Percentiles rank a stretch among this genome's conserved stretches.
phyloP scores from a whole-genome alignment of 2,797 vertebrate species.

The Mormyrus hasselquistii region DNA sequence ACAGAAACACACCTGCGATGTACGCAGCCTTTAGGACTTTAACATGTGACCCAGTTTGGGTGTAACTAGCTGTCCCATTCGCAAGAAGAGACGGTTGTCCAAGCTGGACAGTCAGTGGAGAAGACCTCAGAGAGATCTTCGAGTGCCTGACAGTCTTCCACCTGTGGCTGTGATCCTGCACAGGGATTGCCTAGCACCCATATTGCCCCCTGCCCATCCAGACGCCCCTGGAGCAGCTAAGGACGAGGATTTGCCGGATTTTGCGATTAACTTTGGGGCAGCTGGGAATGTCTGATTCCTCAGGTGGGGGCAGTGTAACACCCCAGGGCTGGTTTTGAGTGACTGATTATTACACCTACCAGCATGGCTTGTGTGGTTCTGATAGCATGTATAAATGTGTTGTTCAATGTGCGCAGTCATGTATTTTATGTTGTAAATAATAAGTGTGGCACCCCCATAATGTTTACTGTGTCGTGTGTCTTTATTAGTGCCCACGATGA shows the following conservation, averaged over 20 bases:
- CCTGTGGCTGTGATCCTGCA: neutral
- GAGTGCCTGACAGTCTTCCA: neutral
- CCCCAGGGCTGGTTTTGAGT: neutral
- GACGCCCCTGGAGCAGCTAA: neutral
- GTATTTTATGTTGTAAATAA: neutral
- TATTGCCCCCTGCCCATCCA: neutral
- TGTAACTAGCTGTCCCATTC: neutral
- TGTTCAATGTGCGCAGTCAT: neutral
- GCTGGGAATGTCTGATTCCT: neutral
- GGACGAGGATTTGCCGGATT: neutral
- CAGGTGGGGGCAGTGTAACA: neutral
- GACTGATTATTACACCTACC: neutral
- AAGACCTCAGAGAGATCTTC: neutral
- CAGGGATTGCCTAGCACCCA: neutral
- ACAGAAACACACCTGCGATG: neutral
- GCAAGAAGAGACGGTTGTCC: neutral
- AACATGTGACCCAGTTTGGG: neutral
- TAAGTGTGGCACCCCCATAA: neutral
- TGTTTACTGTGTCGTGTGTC: neutral
- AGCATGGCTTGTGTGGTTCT: neutral
- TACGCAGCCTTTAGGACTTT: neutral
- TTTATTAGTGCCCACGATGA: no score
- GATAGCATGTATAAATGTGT: neutral
- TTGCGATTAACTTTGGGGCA: neutral
- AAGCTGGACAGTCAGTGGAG: neutral